Base-by-base conservation (phyloP, 2,797 vertebrate species). In the Hephaestus fuliginosus region DNA sequence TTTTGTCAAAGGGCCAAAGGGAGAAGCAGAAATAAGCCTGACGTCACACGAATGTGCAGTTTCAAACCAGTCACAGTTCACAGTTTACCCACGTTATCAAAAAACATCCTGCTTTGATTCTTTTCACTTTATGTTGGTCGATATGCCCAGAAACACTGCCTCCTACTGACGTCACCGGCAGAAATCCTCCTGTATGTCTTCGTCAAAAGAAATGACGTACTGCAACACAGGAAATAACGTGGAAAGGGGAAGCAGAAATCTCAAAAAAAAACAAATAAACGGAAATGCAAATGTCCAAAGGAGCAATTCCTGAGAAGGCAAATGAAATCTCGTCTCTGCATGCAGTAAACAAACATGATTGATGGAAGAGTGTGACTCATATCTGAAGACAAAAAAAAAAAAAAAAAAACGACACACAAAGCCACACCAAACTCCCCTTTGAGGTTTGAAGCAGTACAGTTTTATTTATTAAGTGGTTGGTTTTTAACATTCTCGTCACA, bases 401-500 rank as follows among this genome's bases (percentile, higher is more conserved):
- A 41, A 30, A 30, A 33, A 33, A 33, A 33, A 3, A 33, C 30
- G 5, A 33, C 30, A 33, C 30, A 57, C 1, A 3, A 69, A 70
- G 17, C 15, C 43, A 80, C 75, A 56, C 49, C 74, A 20, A 53
- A 70, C 57, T 41, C 46, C 22, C 52, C 22, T 22, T 12, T 2
- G 67, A 83, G 71, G 69, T 87, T 90, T 88, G 70, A 87, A 88
- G 79, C 68, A 88, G 84, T 87, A 87, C 46, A 65, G 76, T 79
- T 93, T 89, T 90, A 86, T 93, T 93, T 80, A 85, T 80, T 86
- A 90, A 92, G 89, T 90, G 84, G 90, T 91, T 85, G 81, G 81
- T 82, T 92, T 55, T 91, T 46, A 87, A 94, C 92, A 95, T 93
- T 93, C 91, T 81, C 28, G 85, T 89, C 88, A 93, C 89, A 92